These are phyloP conservation scores for Physella acuta DNA, from an alignment of 1,140 invertebrate genomes.

Conservation along the genomic window DNA sequence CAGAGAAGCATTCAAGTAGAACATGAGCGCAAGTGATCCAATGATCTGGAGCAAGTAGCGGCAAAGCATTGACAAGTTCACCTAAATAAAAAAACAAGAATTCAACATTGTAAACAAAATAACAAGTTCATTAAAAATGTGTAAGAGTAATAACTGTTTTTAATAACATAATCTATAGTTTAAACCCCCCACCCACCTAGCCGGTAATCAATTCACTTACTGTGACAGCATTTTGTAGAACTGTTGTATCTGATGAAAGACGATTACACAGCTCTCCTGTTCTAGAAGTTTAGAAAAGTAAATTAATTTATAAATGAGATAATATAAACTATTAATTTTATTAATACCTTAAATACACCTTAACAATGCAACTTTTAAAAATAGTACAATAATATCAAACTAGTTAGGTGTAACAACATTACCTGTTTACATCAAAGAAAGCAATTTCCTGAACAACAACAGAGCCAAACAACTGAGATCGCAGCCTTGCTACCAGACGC, in stretches of 20 bases:
- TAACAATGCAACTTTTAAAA: too few relatives aligned
- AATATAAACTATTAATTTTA: too few relatives aligned
- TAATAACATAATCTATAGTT: neutral
- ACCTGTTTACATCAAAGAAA: slow-evolving; percentile 60
- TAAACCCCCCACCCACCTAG: neutral
- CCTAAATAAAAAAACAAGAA: slow-evolving; percentile 37
- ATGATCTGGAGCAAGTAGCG: slow-evolving; percentile 55
- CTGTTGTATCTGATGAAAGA: slow-evolving; percentile 56
- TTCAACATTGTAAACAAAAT: too few relatives aligned
- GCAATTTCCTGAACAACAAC: slow-evolving; percentile 55
- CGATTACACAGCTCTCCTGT: slow-evolving; percentile 59
- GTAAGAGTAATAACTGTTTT: neutral
- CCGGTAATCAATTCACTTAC: too few relatives aligned
- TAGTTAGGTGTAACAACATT: too few relatives aligned
- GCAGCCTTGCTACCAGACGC: slow-evolving; percentile 52
- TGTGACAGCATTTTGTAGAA: slow-evolving; percentile 57
- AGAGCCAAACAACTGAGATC: slow-evolving; percentile 46
- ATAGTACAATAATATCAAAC: neutral
- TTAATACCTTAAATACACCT: too few relatives aligned
- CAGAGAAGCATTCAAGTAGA: slow-evolving; percentile 52
- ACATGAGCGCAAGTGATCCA: slow-evolving; percentile 57
- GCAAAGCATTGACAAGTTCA: slow-evolving; percentile 57
- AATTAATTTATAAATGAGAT: too few relatives aligned
- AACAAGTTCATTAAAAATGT: neutral
- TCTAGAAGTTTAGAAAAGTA: slow-evolving; percentile 30